phyloP scores from a whole-genome alignment of 2,888 invertebrate genomes.

The Diploptera punctata region DNA sequence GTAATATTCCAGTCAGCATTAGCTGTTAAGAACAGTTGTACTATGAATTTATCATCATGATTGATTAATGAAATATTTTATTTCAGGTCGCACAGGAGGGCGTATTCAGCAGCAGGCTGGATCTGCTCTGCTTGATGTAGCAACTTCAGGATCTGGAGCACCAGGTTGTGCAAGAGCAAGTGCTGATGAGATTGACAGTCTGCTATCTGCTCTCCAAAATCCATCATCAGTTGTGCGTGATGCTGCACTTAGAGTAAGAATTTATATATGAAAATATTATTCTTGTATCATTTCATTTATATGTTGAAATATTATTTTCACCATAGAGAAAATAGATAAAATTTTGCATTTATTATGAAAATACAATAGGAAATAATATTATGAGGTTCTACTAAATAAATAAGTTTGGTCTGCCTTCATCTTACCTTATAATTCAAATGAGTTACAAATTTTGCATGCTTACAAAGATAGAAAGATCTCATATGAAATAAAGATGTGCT shows the following conservation, averaged over 20 bases:
- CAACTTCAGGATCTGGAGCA: slow-evolving; percentile 73
- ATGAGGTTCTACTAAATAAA: no score
- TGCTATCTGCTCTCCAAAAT: slow-evolving; percentile 79
- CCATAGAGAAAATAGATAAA: no score
- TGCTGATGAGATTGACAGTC: slow-evolving; percentile 74
- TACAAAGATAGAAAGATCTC: no score
- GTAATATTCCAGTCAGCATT: not conserved
- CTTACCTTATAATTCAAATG: no score
- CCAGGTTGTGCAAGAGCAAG: slow-evolving; percentile 67
- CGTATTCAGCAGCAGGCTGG: slow-evolving; percentile 80
- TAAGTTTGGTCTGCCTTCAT: no score
- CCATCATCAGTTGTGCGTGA: slow-evolving; percentile 76
- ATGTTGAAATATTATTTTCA: no score
- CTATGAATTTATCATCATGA: not conserved
- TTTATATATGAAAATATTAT: not conserved
- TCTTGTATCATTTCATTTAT: no score
- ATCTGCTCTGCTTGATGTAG: slow-evolving; percentile 81
- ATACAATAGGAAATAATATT: no score
- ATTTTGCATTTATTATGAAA: no score
- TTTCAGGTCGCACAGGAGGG: slow-evolving; percentile 65
- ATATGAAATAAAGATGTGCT: no score
- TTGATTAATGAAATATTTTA: not conserved
- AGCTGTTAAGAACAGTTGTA: not conserved
- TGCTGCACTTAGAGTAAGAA: slow-evolving; percentile 66
- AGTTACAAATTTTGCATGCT: not conserved